Percentiles rank a stretch among this genome's conserved stretches.
Evolutionary conservation across 2,797 vertebrate genomes (phyloP).

Genomic region (Brachyrhaphis roseni): DNA sequence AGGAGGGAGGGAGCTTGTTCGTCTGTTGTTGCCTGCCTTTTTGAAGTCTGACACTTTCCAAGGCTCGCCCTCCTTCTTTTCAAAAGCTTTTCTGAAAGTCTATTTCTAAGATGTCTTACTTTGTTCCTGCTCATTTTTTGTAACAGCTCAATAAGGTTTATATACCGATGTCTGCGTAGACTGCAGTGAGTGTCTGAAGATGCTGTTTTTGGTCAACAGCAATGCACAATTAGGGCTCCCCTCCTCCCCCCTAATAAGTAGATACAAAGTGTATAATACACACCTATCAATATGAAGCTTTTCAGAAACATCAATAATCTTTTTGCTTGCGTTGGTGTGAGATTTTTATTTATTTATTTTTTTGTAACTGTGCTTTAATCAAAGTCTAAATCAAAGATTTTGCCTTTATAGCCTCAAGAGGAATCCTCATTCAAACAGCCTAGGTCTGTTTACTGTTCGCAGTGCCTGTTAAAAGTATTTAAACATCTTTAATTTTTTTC

Average conservation of each 20-base stretch:
- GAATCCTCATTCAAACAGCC: background rate
- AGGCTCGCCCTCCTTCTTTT: conserved; percentile 45
- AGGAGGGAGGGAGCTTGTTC: conserved; percentile 3
- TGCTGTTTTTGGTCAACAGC: conserved; percentile 24
- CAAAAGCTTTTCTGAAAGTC: conserved; percentile 60
- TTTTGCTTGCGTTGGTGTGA: conserved; percentile 13
- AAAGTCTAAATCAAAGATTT: background rate
- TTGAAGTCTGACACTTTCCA: conserved; percentile 50
- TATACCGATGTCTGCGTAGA: conserved; percentile 32
- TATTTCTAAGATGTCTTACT: conserved; percentile 61
- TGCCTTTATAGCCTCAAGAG: background rate
- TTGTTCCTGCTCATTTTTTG: conserved; percentile 47
- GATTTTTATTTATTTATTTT: background rate
- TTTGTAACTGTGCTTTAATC: background rate
- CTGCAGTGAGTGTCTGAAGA: conserved; percentile 33
- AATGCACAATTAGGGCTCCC: conserved; percentile 32
- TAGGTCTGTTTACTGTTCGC: background rate
- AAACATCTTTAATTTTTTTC: background rate
- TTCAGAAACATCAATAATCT: conserved; percentile 26
- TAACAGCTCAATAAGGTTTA: conserved; percentile 36
- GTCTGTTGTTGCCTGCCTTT: conserved; percentile 37
- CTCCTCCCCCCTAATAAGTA: conserved; percentile 23
- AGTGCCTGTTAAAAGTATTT: background rate
- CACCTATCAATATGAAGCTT: conserved; percentile 44
- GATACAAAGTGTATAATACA: conserved; percentile 35